Evolutionary conservation across 2,888 invertebrate genomes (phyloP), one percentile per base, ranked within the genome.

Genomic region (Diachrysia chrysitis): DNA sequence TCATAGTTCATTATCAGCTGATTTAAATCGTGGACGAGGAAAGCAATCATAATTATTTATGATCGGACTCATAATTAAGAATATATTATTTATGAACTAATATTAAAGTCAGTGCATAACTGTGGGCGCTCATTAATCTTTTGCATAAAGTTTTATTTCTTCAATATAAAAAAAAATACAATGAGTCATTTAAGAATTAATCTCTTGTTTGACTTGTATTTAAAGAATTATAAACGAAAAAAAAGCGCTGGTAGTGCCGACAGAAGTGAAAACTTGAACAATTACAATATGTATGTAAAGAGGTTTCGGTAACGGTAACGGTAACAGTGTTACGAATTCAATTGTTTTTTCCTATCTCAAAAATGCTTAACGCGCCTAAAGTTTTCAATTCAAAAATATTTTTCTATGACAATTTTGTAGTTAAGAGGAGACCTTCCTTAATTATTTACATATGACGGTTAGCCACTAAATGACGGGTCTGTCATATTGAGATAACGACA

Each of bases 41-140:
- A 63, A 57, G 37, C 60, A 61, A 79, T 76, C 66, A 71, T 37
- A 65, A 66, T 76, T 79, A 71, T 79, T 79, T 79, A 76, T 71
- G 77, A 66, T 63, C 57, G 19, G 48, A 6, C 51, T 55, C 59
- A 54, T 66, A 70, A 76, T 79, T 76, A 61, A 42, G 58, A 79
- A 54, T 61, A 70, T 76, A 76, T 69, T 79, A 79, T 74, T 69
- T 79, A 32, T 10, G 32, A 59, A 74, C 55, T 79, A 60, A 70
- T 63, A 74, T 61, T 75, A 74, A 68, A 63, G 55, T 46, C 23
- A 46, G 53, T 29, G 48, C 37, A 14, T 35, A 55, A 59, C 70
- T 58, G 63, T 54, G 21, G 37, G 19, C 9, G 25, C 17, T 60
- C 76, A 79, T 74, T 79, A 74, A 74, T 79, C 79, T 75, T 63